Conservation (phyloP, 2,113 vertebrate species). For the Hypanus sabinus region DNA sequence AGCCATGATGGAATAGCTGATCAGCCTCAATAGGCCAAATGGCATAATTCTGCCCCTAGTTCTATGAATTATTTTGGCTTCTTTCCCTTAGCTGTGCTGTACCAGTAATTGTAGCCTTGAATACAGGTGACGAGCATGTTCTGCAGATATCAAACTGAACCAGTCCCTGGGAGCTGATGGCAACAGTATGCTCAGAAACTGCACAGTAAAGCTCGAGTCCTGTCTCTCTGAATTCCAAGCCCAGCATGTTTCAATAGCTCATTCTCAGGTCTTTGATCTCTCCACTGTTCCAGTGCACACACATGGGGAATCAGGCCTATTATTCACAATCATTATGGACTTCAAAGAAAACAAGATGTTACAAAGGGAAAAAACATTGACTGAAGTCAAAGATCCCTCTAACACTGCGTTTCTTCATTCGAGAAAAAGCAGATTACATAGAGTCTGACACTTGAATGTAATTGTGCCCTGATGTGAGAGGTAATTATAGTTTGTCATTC, state of each 20-base stretch:
- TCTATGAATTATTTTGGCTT: background rate
- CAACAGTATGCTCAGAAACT: background rate
- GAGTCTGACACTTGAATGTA: background rate
- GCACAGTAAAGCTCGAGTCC: background rate
- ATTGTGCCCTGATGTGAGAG: constrained; percentile 6
- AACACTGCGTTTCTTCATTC: background rate
- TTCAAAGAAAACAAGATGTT: constrained; percentile 18
- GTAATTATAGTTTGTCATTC: constrained; percentile 21
- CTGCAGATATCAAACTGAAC: background rate
- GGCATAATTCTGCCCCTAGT: no score
- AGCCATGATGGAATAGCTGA: no score
- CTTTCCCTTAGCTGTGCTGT: background rate
- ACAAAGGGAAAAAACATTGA: background rate
- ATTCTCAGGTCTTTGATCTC: background rate
- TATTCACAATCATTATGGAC: background rate
- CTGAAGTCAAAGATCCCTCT: constrained; percentile 23
- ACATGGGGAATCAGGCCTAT: background rate
- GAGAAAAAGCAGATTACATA: background rate
- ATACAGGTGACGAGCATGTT: background rate
- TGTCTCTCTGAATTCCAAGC: background rate
- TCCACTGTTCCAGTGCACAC: background rate
- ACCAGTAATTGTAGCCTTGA: background rate
- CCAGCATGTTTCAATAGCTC: background rate
- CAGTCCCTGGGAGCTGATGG: background rate
- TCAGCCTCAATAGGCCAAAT: no score